These are phyloP conservation scores for Mormoops blainvillei DNA, from an alignment of 2,113 vertebrate species.

Conservation along the genomic window DNA sequence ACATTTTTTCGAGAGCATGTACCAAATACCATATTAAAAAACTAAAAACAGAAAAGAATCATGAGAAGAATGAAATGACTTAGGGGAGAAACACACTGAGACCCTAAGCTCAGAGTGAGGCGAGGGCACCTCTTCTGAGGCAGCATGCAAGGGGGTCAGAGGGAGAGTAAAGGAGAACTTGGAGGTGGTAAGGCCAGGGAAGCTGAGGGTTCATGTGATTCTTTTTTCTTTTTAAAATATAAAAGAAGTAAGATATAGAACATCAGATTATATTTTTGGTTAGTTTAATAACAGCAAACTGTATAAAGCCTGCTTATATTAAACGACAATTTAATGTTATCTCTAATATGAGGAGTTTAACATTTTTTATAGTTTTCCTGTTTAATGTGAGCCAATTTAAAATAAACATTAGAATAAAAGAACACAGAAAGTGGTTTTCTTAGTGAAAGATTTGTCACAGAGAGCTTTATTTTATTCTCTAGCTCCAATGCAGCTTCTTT, in stretches of 20 bases:
- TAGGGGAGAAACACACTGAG: not conserved
- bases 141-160: not conserved
- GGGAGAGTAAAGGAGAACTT: not conserved
- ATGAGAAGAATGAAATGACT: not conserved
- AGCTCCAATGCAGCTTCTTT: not conserved
- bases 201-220: not conserved
- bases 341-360: not conserved
- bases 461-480: not conserved
- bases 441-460: not conserved
- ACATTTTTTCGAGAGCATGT: not conserved
- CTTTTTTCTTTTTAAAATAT: not conserved
- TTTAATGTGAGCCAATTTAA: not conserved
- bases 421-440: not conserved
- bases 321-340: not conserved
- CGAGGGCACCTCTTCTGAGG: not conserved
- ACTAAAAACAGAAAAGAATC: not conserved
- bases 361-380: not conserved
- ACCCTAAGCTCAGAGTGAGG: not conserved
- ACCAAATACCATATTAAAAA: not conserved
- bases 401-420: not conserved
- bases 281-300: not conserved
- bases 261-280: not conserved
- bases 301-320: not conserved
- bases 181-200: not conserved
- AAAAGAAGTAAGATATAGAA: not conserved